Evolutionary conservation across 2,113 vertebrate genomes (phyloP).

Genomic region (Onychostruthus taczanowskii): DNA sequence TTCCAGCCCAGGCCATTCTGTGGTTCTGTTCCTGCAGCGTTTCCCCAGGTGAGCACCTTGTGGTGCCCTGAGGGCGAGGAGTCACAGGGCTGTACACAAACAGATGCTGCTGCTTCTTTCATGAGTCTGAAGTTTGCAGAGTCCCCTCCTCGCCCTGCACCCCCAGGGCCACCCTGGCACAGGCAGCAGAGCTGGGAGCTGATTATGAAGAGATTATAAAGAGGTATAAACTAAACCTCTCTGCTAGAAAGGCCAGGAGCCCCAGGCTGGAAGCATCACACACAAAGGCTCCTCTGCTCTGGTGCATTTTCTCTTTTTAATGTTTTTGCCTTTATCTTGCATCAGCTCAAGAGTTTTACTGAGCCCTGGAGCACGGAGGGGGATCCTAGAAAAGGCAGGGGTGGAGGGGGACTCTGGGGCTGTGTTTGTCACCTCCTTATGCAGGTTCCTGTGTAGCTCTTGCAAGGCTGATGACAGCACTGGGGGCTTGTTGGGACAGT

Average conservation of each 20-base stretch:
- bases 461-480: neutral
- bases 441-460: neutral
- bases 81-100: neutral
- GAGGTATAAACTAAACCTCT: neutral
- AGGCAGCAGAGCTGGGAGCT: neutral
- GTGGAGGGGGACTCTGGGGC: neutral
- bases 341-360: neutral
- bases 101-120: neutral
- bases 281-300: neutral
- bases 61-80: neutral
- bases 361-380: neutral
- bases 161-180: neutral
- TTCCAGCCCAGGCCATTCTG: neutral
- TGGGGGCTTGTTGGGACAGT: neutral
- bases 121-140: neutral
- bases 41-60: neutral
- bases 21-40: rapidly evolving
- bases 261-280: neutral
- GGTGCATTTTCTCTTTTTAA: neutral
- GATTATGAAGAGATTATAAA: neutral
- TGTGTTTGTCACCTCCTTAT: neutral
- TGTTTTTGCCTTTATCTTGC: neutral
- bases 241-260: neutral
- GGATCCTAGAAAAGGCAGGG: neutral
- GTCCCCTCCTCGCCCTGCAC: neutral